Percentiles rank a stretch among this genome's conserved stretches.
phyloP scores from a whole-genome alignment of 2,888 invertebrate genomes.

The Steromphala cineraria region DNA sequence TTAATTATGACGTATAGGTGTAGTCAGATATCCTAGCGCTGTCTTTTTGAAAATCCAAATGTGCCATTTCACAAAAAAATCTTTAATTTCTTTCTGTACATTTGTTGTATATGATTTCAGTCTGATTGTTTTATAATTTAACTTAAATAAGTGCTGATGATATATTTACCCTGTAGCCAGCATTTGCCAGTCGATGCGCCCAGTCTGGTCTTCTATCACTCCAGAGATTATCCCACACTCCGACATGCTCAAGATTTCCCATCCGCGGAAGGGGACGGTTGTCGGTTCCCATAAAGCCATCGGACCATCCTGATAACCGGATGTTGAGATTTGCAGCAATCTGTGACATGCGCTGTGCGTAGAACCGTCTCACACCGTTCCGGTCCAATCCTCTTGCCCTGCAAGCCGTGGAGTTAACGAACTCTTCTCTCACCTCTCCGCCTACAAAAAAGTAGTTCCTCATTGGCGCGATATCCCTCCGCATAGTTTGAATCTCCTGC shows the following conservation, averaged over 20 bases:
- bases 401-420: constrained; percentile 67
- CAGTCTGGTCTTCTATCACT: constrained; percentile 52
- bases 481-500: constrained; percentile 48
- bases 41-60: too few species aligned
- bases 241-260: constrained; percentile 48
- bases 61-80: too few species aligned
- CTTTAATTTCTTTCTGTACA: too few species aligned
- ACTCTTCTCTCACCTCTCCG: constrained; percentile 68
- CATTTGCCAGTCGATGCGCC: constrained; percentile 64
- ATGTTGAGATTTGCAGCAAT: constrained; percentile 35
- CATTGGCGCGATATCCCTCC: constrained; percentile 56
- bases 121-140: too few species aligned
- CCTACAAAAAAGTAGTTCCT: constrained; percentile 69
- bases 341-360: constrained; percentile 29
- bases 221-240: constrained; percentile 66
- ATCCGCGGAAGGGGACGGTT: constrained; percentile 24
- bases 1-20: too few species aligned
- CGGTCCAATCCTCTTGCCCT: constrained; percentile 28
- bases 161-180: constrained; percentile 63
- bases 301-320: constrained; percentile 53
- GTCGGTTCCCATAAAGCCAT: constrained; percentile 44
- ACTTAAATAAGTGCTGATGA: too few species aligned
- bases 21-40: too few species aligned
- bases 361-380: constrained; percentile 26
- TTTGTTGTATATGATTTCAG: too few species aligned